Evolutionary conservation across 2,888 invertebrate species (phyloP), one percentile per base, ranked within the genome.

Genomic region (Gibbula magus): DNA sequence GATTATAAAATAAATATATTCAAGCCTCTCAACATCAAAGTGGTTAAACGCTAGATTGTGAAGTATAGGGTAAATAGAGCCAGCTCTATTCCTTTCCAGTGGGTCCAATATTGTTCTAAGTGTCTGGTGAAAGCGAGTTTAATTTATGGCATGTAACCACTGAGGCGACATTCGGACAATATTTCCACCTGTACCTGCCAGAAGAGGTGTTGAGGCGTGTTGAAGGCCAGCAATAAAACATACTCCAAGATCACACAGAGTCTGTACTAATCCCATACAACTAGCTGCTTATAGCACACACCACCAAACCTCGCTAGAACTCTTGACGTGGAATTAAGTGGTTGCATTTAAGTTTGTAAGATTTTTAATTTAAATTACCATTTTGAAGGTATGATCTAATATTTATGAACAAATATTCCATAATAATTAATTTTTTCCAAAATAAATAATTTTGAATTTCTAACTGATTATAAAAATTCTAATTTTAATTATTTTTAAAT

Each of bases 171-270:
- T 61, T 25, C 29, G 25, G 61, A 61, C 61, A 61, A 25, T 61
- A 61, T 61, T 61, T 16, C 61, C 61, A 45, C 22, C 61, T 61
- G 61, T 61, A 61, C 61, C 61, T 61, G 61, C 29, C 61, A 61
- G 61, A 16, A 18, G 7, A 61, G 61, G 61, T 61, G 61, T 61
- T 61, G 61, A 61, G 29, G 29, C 25, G 18, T 61, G 29, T n/a
- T 61, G 29, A 5, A 29, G 56, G 61, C 29, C 29, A 29, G 61
- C 61, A 61, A 61, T 61, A 61, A 61, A 61, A 61, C 25, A 29
- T 29, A 61, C 61, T 29, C 61, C 29, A 13, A 29, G 20, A 61
- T 29, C 61, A 22, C 61, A 61, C 3, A 16, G 22, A 18, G 16
- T 22, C 22, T 2, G 29, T 61, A 61, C 61, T 61, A 22, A 61